Evolutionary conservation across 2,797 vertebrate species (phyloP).

Genomic region (Paratrypauchen microcephalus): DNA sequence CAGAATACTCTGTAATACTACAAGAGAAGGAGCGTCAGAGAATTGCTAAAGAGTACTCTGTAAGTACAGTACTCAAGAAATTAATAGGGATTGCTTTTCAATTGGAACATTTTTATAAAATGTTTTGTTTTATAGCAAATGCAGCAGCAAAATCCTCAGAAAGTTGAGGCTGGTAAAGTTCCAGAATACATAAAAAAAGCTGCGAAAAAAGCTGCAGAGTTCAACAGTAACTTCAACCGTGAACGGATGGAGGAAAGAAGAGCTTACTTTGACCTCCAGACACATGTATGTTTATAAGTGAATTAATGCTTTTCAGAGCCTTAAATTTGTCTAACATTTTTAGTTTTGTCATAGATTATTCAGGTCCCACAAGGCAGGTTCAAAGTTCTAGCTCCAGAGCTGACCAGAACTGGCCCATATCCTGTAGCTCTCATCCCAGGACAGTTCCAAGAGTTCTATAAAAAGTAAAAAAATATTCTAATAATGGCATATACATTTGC

Average conservation of each 20-base stretch:
- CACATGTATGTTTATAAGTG: slow-evolving; percentile 82
- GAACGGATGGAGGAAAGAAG: slow-evolving; percentile 98
- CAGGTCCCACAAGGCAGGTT: slow-evolving; percentile 97
- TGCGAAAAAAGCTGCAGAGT: slow-evolving; percentile 96
- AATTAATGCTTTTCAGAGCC: not conserved
- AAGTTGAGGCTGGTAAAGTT: slow-evolving; percentile 97
- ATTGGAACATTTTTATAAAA: not conserved
- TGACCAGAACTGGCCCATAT: slow-evolving; percentile 92
- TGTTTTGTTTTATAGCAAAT: slow-evolving; percentile 83
- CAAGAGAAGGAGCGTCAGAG: slow-evolving; percentile 95
- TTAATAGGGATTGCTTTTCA: not conserved
- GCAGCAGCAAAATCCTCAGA: slow-evolving; percentile 97
- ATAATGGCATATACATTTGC: not conserved
- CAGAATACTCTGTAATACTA: slow-evolving; percentile 95
- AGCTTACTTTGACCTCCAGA: slow-evolving; percentile 98
- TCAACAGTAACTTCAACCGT: slow-evolving; percentile 96
- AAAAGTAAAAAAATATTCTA: slow-evolving; percentile 79
- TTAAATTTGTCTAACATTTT: not conserved
- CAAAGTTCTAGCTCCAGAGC: slow-evolving; percentile 89
- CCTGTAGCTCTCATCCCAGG: slow-evolving; percentile 98
- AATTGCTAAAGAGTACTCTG: slow-evolving; percentile 97
- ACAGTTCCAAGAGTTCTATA: slow-evolving; percentile 99
- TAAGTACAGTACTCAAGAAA: slow-evolving; percentile 62
- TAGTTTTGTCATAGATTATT: slow-evolving; percentile 82
- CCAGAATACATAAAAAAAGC: slow-evolving; percentile 99